Percentiles rank a stretch among this genome's conserved stretches.
Evolutionary conservation across 2,888 invertebrate genomes (phyloP).

Genomic region (Ctena decussata): DNA sequence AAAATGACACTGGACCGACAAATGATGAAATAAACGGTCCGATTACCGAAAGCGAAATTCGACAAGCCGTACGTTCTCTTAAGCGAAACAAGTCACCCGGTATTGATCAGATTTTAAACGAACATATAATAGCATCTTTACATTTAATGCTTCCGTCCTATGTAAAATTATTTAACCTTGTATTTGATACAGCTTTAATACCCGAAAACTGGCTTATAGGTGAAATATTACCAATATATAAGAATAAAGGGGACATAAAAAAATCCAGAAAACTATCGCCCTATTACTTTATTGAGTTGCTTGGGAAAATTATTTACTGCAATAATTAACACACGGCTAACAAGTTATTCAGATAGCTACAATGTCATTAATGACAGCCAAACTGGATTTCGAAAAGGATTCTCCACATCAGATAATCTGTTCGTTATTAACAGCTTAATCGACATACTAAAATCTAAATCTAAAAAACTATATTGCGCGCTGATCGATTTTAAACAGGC

Average conservation of each 20-base stretch:
- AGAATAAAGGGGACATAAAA: constrained; percentile 18
- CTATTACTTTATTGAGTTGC: constrained; percentile 31
- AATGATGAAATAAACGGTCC: constrained; percentile 17
- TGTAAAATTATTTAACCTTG: constrained; percentile 4
- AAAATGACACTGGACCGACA: neutral
- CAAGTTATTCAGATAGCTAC: neutral
- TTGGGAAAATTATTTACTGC: constrained; percentile 34
- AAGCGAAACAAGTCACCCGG: constrained; percentile 22
- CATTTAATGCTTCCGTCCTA: constrained; percentile 21
- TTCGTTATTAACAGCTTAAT: constrained; percentile 20
- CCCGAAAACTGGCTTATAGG: constrained; percentile 22
- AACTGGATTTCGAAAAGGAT: constrained; percentile 23
- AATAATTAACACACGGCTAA: constrained; percentile 22
- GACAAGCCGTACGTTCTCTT: neutral
- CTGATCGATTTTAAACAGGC: constrained; percentile 23
- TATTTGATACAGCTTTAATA: constrained; percentile 23
- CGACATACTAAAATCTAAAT: neutral
- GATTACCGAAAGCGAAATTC: constrained; percentile 15
- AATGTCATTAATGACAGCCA: constrained; percentile 15
- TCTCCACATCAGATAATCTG: constrained; percentile 31
- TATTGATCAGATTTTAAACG: constrained; percentile 18
- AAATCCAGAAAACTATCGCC: constrained; percentile 28
- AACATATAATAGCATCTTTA: constrained; percentile 16
- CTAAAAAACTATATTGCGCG: constrained; percentile 1
- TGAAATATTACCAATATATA: constrained; percentile 30